A percentile compares a stretch with the other conserved stretches of the same genome.
Evolutionary conservation across 2,888 invertebrate genomes (phyloP).

Genomic region (Scaptomyza reducta): DNA sequence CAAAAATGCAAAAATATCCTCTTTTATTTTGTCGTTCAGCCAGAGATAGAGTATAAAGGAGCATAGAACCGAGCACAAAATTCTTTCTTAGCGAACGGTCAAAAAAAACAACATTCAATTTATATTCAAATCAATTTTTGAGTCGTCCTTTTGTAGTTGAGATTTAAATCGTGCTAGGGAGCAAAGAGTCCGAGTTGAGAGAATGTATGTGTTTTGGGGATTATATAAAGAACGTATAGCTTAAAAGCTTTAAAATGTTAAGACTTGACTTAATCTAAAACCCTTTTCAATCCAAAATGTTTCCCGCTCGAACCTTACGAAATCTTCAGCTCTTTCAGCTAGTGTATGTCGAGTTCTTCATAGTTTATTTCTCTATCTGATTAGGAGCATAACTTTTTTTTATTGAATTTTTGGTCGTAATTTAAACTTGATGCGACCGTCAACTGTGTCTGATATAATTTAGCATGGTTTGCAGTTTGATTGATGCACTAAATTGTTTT

Average conservation of each 20-base stretch:
- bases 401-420: slow-evolving; percentile 11
- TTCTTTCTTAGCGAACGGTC: slow-evolving; percentile 12
- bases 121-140: slow-evolving; percentile 9
- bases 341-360: slow-evolving; percentile 5
- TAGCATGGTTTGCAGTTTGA: slow-evolving; percentile 65
- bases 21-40: background rate
- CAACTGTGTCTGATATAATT: slow-evolving; percentile 61
- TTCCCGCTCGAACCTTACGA: too few relatives aligned
- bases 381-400: slow-evolving; percentile 9
- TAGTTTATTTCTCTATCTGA: slow-evolving; percentile 1
- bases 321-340: background rate
- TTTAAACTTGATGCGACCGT: slow-evolving; percentile 16
- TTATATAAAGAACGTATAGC: too few relatives aligned
- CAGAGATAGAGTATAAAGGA: slow-evolving; percentile 6
- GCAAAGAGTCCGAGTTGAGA: too few relatives aligned
- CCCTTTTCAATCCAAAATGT: too few relatives aligned
- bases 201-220: too few relatives aligned
- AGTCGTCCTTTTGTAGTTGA: background rate
- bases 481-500: slow-evolving; percentile 54
- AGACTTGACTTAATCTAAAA: too few relatives aligned
- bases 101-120: slow-evolving; percentile 22
- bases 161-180: background rate
- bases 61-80: background rate
- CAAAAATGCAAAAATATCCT: slow-evolving; percentile 50
- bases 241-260: too few relatives aligned